Percentiles rank a stretch among this genome's conserved stretches.
phyloP scores from a whole-genome alignment of 2,888 invertebrate species.

The Rhyacophila evoluta region DNA sequence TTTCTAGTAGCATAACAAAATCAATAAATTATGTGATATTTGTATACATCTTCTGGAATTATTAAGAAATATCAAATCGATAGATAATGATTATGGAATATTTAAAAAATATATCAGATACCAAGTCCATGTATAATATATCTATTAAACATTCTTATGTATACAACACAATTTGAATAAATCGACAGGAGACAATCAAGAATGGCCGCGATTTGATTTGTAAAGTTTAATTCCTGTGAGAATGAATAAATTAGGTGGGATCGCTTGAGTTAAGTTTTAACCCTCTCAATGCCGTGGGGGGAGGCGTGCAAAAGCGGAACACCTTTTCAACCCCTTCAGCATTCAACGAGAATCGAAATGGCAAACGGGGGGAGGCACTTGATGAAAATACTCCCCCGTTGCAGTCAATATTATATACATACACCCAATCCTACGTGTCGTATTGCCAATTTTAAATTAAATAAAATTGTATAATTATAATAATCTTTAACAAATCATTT shows the following conservation, averaged over 20 bases:
- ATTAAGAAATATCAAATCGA: too few species aligned
- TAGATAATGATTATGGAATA: too few species aligned
- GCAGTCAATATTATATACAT: neutral
- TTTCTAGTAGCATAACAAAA: too few species aligned
- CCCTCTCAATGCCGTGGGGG: neutral
- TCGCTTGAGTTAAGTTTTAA: neutral
- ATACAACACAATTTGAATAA: too few species aligned
- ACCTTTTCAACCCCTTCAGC: neutral
- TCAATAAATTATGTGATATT: too few species aligned
- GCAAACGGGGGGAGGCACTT: conserved; percentile 7
- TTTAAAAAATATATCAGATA: too few species aligned
- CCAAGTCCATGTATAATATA: too few species aligned
- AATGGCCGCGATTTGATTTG: neutral
- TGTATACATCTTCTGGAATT: too few species aligned
- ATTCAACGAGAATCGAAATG: conserved; percentile 25
- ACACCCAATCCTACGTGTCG: neutral
- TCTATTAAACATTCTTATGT: too few species aligned
- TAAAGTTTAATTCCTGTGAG: neutral
- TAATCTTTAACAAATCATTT: too few species aligned
- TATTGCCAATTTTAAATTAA: too few species aligned
- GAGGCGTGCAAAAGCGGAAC: neutral
- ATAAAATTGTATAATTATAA: too few species aligned
- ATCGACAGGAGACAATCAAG: neutral
- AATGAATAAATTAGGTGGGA: conserved; percentile 7
- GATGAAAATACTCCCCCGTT: conserved; percentile 3